Evolutionary conservation across 2,797 vertebrate species (phyloP).

Genomic region (Lycodopsis pacificus): DNA sequence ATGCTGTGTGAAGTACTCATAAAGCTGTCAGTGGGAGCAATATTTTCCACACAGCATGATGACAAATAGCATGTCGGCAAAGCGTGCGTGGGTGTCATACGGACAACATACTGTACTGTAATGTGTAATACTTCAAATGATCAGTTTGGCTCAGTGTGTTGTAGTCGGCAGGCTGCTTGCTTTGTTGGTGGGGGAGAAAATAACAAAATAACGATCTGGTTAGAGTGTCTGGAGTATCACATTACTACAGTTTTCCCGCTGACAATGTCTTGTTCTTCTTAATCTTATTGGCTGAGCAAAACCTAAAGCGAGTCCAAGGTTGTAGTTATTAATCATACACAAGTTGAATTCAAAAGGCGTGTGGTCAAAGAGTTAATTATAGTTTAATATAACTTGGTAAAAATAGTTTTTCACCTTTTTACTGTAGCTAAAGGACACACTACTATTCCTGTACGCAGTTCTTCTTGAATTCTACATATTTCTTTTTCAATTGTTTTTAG

Average conservation of each 20-base stretch:
- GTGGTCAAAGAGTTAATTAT: conserved; percentile 1
- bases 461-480: not conserved
- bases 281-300: conserved; percentile 17
- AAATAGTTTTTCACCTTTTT: not conserved
- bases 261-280: conserved; percentile 18
- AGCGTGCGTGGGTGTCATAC: conserved; percentile 61
- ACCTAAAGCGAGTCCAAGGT: conserved; percentile 9
- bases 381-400: not conserved
- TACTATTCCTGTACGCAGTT: not conserved
- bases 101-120: conserved; percentile 54
- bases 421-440: not conserved
- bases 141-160: conserved; percentile 29
- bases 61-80: conserved; percentile 68
- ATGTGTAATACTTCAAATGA: conserved; percentile 43
- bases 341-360: conserved; percentile 2
- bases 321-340: conserved; percentile 13
- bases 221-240: conserved; percentile 2
- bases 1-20: conserved; percentile 72
- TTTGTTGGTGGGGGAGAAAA: conserved; percentile 25
- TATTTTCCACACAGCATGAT: conserved; percentile 70
- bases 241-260: not conserved
- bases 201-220: conserved; percentile 14
- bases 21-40: conserved; percentile 75
- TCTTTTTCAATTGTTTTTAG: not conserved
- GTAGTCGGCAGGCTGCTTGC: conserved; percentile 31